phyloP scores from a whole-genome alignment of 1,140 invertebrate genomes.

The Platorchestia sp. region DNA sequence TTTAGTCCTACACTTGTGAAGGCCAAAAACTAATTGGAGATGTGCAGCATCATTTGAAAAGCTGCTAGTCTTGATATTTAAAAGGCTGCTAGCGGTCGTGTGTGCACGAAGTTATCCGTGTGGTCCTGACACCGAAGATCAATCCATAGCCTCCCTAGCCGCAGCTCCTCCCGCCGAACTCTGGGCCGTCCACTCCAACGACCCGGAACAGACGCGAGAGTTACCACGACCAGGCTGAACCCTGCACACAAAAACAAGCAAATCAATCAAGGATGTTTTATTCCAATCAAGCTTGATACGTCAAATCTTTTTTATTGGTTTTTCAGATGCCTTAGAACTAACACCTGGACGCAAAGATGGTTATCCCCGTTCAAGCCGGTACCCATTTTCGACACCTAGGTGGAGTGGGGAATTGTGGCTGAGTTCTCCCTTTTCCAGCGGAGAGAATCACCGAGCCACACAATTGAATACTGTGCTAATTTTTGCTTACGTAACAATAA shows the following conservation, averaged over 20 bases:
- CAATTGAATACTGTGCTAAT: too few relatives aligned
- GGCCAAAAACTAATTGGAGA: background rate
- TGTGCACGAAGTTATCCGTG: background rate
- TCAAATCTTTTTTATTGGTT: too few relatives aligned
- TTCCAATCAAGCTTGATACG: too few relatives aligned
- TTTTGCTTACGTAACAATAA: too few relatives aligned
- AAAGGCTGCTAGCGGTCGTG: background rate
- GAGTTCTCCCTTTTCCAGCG: too few relatives aligned
- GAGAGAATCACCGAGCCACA: too few relatives aligned
- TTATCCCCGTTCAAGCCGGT: too few relatives aligned
- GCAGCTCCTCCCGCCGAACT: constrained; percentile 1
- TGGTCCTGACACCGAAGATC: constrained; percentile 16
- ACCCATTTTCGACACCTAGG: too few relatives aligned
- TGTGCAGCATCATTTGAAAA: background rate
- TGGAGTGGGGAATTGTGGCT: too few relatives aligned
- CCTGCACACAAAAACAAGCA: constrained; percentile 8
- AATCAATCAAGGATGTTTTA: too few relatives aligned
- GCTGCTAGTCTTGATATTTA: background rate
- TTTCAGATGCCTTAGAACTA: too few relatives aligned
- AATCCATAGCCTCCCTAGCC: constrained; percentile 13
- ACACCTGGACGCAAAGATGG: too few relatives aligned
- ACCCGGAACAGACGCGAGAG: constrained; percentile 12
- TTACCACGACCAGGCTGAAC: constrained; percentile 54
- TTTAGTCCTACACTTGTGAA: background rate
- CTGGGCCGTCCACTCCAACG: constrained; percentile 34